Evolutionary conservation across 2,797 vertebrate genomes (phyloP).

Genomic region (Tarsius wallacei): DNA sequence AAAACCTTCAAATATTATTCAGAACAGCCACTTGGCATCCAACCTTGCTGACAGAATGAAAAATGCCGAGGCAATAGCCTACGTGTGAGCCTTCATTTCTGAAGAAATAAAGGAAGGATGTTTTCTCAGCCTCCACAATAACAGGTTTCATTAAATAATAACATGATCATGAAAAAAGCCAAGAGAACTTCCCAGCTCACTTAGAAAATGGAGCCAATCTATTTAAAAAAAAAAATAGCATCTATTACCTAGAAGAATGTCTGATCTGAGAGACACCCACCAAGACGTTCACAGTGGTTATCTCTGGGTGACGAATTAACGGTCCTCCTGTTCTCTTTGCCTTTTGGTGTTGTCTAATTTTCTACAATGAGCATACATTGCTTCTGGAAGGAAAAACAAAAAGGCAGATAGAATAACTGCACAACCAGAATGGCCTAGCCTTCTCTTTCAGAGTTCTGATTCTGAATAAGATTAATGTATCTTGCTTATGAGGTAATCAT

Average conservation of each 20-base stretch:
- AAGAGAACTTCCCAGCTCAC: slow-evolving; percentile 49
- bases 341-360: neutral
- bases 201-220: neutral
- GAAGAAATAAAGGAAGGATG: slow-evolving; percentile 69
- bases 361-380: neutral
- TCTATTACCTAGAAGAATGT: neutral
- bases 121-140: slow-evolving; percentile 60
- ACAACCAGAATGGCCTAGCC: neutral
- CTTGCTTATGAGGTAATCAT: neutral
- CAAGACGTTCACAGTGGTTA: neutral
- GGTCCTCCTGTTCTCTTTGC: neutral
- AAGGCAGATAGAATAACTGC: neutral
- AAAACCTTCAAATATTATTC: slow-evolving; percentile 67
- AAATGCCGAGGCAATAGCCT: slow-evolving; percentile 61
- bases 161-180: slow-evolving; percentile 6
- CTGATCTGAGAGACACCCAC: neutral
- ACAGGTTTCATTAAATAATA: slow-evolving; percentile 50
- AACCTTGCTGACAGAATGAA: slow-evolving; percentile 72
- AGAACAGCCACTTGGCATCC: slow-evolving; percentile 60
- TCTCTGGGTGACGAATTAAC: neutral
- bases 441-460: slow-evolving; percentile 43
- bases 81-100: slow-evolving; percentile 67
- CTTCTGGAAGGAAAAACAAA: slow-evolving; percentile 53
- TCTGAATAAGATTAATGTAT: neutral
- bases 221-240: neutral